Conservation (phyloP, 2,888 invertebrate genomes). For the Erynnis tages region DNA sequence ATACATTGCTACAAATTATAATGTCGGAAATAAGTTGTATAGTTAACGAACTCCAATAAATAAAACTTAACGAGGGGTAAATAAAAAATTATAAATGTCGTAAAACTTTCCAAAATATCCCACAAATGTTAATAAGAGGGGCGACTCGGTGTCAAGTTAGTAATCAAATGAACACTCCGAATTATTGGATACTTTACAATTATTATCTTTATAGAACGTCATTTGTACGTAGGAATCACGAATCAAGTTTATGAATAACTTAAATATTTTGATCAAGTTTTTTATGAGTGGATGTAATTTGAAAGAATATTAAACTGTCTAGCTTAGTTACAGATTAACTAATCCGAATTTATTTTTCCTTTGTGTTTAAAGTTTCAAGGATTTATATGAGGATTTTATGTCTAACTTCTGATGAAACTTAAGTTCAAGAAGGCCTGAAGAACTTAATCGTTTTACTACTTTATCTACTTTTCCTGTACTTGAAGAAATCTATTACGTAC, state of each 20-base stretch:
- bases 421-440: too few species aligned
- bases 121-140: conserved; percentile 10
- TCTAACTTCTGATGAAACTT: too few species aligned
- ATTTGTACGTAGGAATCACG: neutral
- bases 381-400: too few species aligned
- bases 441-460: too few species aligned
- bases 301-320: too few species aligned
- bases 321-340: too few species aligned
- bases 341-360: too few species aligned
- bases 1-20: too few species aligned
- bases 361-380: too few species aligned
- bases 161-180: conserved; percentile 9
- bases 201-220: conserved; percentile 1
- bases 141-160: neutral
- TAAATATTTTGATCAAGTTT: conserved; percentile 7
- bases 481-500: too few species aligned
- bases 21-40: conserved; percentile 1
- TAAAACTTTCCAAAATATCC: conserved; percentile 10
- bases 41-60: conserved; percentile 10
- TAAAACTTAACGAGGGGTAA: conserved; percentile 12
- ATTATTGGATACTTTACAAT: conserved; percentile 4
- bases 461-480: too few species aligned
- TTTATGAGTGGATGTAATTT: neutral
- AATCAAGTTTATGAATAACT: neutral
- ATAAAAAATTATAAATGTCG: conserved; percentile 6